phyloP scores from a whole-genome alignment of 2,797 vertebrate species.

The Somateria mollissima region DNA sequence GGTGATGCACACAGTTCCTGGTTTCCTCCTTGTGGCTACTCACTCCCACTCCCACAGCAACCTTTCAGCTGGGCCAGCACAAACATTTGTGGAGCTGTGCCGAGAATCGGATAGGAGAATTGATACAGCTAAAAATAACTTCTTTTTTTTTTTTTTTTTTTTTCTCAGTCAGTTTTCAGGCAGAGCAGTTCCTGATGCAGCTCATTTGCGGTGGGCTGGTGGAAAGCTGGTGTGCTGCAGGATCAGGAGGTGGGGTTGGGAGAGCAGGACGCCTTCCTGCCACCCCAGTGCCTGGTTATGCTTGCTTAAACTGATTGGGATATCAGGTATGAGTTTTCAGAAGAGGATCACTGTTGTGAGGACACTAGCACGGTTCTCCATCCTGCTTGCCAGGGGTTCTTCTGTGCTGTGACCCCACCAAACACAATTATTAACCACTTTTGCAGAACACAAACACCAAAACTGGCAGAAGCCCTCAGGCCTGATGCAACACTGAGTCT shows the following conservation, averaged over 20 bases:
- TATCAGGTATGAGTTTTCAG: background rate
- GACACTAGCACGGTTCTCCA: background rate
- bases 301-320: background rate
- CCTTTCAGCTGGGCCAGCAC: background rate
- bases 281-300: background rate
- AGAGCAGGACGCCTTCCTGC: background rate
- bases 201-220: background rate
- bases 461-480: background rate
- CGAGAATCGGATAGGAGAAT: background rate
- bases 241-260: background rate
- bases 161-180: background rate
- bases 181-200: background rate
- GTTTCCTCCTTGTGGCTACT: background rate
- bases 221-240: background rate
- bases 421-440: background rate
- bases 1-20: background rate
- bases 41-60: background rate
- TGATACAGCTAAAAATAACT: slow-evolving; percentile 36
- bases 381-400: background rate
- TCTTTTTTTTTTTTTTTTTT: background rate
- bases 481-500: background rate
- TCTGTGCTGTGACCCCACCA: background rate
- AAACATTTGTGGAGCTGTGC: background rate
- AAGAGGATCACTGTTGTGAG: background rate
- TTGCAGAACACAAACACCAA: background rate